Base-by-base conservation (phyloP, 2,113 vertebrate species). In the Pimephales promelas region DNA sequence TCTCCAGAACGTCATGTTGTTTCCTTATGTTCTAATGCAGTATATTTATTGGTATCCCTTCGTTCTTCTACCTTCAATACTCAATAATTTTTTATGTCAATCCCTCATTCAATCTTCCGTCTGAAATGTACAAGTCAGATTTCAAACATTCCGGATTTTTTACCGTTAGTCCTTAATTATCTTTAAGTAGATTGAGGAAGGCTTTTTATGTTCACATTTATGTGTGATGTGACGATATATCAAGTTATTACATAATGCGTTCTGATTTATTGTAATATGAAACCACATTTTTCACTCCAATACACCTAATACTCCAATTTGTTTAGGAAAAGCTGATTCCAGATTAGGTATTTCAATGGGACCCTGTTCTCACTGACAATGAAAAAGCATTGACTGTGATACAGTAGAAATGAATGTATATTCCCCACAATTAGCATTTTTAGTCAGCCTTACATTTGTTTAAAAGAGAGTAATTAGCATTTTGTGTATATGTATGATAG, bases 401-500 rank as follows among this genome's bases (percentile, higher is more conserved):
- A 62, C 40, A 80, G 68, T 85, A 61, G 22, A 74, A 22, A 73
- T 62, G 28, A 80, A 80, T 80, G 77, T 74, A 62, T 4, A 16
- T 31, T 62, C 20, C 4, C 45, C 47, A 47, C 26, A n/a, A 4
- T 59, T 56, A 54, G 56, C 24, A 31, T 45, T 79, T 79, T 79
- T 26, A 61, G 54, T 43, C 54, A 5, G n/a, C 26, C 75, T 85
- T 85, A 79, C 5, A 61, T 87, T 81, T 88, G 31, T 90, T 90
- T 90, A 90, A 91, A 89, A 88, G 89, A 87, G 88, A 88, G 61
- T 81, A 40, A 71, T 74, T 89, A 86, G 92, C 86, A 89, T 92
- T 91, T 90, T 90, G 91, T 88, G 90, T 92, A 90, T 93, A 90
- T 90, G 90, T 89, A 76, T 49, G 72, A 83, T 78, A 86, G 78